Conservation (phyloP, 2,113 vertebrate species). For the Psephotus haematonotus region DNA sequence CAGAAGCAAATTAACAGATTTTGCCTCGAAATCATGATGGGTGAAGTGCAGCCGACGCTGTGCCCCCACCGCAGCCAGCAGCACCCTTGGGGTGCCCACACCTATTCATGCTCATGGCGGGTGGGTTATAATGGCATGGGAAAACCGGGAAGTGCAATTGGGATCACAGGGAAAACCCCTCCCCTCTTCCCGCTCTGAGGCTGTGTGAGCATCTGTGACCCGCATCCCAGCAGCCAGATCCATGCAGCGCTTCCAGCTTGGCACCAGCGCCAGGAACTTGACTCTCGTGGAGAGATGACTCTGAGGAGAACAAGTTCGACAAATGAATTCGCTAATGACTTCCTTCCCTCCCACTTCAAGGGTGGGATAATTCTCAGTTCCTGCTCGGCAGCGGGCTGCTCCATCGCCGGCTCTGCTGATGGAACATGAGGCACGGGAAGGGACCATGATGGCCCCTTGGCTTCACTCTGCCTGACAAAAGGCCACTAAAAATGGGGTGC, state of each 20-base stretch:
- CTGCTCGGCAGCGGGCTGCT: conserved; percentile 32
- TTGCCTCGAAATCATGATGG: neutral
- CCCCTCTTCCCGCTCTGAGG: neutral
- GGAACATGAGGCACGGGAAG: neutral
- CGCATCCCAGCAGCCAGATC: neutral
- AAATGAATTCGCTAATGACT: conserved; percentile 63
- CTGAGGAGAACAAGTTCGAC: conserved; percentile 51
- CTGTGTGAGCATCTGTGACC: neutral
- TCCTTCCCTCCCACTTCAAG: conserved; percentile 66
- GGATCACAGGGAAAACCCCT: accelerated
- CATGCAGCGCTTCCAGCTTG: neutral
- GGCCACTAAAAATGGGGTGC: accelerated
- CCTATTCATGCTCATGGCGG: neutral
- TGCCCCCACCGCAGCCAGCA: accelerated
- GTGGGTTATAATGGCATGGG: accelerated
- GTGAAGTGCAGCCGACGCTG: neutral
- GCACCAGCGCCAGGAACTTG: neutral
- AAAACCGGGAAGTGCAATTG: neutral
- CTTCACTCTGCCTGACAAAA: neutral
- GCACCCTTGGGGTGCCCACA: neutral
- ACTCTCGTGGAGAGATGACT: neutral
- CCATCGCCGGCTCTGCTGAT: neutral
- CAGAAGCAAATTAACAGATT: conserved; percentile 23
- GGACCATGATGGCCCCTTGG: neutral
- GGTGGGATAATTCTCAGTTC: conserved; percentile 52